Percentiles rank a stretch among this genome's conserved stretches.
These are phyloP conservation scores for Ariolimax columbianus DNA, from an alignment of 2,888 invertebrate species.

Conservation along the genomic window DNA sequence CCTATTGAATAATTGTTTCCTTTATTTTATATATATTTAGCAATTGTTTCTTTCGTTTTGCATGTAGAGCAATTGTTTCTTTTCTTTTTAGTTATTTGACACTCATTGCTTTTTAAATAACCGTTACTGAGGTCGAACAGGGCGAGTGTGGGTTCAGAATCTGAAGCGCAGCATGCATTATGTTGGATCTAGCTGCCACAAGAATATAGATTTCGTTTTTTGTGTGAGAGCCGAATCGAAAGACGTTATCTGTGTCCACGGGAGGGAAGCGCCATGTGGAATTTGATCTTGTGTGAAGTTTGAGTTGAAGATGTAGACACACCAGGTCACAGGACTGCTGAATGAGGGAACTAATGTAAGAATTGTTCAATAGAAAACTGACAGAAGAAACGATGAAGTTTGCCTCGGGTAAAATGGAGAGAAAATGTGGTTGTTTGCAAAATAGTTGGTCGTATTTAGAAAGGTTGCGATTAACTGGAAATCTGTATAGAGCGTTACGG, in stretches of 20 bases:
- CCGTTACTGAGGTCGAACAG: too few relatives aligned
- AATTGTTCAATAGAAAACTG: background rate
- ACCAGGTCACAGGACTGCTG: background rate
- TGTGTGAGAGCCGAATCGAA: background rate
- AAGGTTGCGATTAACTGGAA: background rate
- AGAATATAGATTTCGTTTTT: slow-evolving; percentile 21
- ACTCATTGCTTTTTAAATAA: too few relatives aligned
- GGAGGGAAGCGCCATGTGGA: background rate
- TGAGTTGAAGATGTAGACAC: background rate
- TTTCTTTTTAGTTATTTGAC: too few relatives aligned
- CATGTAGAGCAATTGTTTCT: too few relatives aligned
- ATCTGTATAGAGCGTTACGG: background rate
- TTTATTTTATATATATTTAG: too few relatives aligned
- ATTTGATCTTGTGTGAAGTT: slow-evolving; percentile 1
- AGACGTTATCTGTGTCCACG: background rate
- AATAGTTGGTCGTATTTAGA: background rate
- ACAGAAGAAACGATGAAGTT: background rate
- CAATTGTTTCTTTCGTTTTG: too few relatives aligned
- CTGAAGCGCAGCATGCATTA: too few relatives aligned
- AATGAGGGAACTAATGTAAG: background rate
- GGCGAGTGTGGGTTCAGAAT: too few relatives aligned
- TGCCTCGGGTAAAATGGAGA: background rate
- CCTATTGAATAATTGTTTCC: too few relatives aligned
- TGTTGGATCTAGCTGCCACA: background rate
- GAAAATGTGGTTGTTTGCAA: background rate